Evolutionary conservation across 1,140 invertebrate genomes (phyloP).

Genomic region (Coelopa frigida): DNA sequence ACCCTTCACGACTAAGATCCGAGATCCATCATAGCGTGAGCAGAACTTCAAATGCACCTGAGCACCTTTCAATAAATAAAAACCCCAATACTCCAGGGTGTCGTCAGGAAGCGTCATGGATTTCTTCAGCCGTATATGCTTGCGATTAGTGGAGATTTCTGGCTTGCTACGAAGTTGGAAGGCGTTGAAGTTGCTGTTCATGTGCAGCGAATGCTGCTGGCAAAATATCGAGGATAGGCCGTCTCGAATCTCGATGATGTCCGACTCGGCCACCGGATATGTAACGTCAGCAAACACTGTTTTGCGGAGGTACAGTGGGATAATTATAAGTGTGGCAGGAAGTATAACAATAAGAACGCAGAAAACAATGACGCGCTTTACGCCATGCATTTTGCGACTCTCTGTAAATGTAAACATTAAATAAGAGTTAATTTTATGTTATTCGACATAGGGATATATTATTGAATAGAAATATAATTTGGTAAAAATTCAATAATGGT

Average conservation of each 20-base stretch:
- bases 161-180: slow-evolving; percentile 67
- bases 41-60: slow-evolving; percentile 68
- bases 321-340: slow-evolving; percentile 61
- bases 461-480: no score
- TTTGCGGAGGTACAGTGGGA: slow-evolving; percentile 67
- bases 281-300: slow-evolving; percentile 62
- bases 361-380: slow-evolving; percentile 62
- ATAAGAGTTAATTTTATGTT: no score
- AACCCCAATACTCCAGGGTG: slow-evolving; percentile 81
- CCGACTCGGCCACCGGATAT: slow-evolving; percentile 69
- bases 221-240: slow-evolving; percentile 72
- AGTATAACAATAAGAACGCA: slow-evolving; percentile 63
- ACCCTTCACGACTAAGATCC: slow-evolving; percentile 69
- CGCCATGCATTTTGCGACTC: slow-evolving; percentile 63
- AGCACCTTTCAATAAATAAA: slow-evolving; percentile 71
- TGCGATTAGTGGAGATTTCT: slow-evolving; percentile 57
- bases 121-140: slow-evolving; percentile 69
- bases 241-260: slow-evolving; percentile 68
- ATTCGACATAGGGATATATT: no score
- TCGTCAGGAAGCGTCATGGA: slow-evolving; percentile 76
- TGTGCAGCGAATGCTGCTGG: slow-evolving; percentile 64
- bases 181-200: slow-evolving; percentile 73
- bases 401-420: slow-evolving; percentile 49
- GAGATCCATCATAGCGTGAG: slow-evolving; percentile 66
- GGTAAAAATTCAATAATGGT: no score